A percentile compares a stretch with the other conserved stretches of the same genome.
Evolutionary conservation across 2,888 invertebrate species (phyloP).

Genomic region (Diadegma fenestrale): DNA sequence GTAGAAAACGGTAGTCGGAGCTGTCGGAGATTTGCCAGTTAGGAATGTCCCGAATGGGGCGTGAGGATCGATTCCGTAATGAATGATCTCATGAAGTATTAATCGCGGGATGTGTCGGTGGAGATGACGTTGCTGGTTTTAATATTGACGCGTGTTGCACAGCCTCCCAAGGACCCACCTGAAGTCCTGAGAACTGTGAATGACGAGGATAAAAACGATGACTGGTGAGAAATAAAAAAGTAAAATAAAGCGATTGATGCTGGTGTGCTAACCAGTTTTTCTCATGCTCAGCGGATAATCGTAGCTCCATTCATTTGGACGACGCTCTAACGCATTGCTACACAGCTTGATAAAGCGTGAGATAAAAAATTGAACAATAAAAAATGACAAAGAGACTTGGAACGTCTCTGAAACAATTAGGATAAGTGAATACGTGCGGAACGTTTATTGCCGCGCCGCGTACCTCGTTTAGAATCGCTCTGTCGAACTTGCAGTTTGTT

Average conservation of each 20-base stretch:
- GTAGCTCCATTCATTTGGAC: constrained; percentile 11
- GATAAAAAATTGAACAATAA: no score
- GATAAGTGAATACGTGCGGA: constrained; percentile 52
- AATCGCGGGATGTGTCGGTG: constrained; percentile 60
- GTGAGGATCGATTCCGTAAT: constrained; percentile 55
- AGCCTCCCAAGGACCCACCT: constrained; percentile 46
- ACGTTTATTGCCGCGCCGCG: constrained; percentile 35
- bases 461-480: constrained; percentile 51
- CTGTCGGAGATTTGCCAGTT: constrained; percentile 64
- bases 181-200: constrained; percentile 60
- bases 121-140: constrained; percentile 78
- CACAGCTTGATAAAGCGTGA: no score
- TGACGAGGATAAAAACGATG: constrained; percentile 72
- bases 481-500: constrained; percentile 24
- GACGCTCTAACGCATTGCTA: no score
- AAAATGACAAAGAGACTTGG: neutral
- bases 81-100: constrained; percentile 74
- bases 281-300: constrained; percentile 12
- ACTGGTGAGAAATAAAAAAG: constrained; percentile 71
- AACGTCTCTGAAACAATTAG: constrained; percentile 43
- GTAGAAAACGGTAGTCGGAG: constrained; percentile 64
- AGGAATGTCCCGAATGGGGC: constrained; percentile 68
- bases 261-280: constrained; percentile 30
- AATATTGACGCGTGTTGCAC: constrained; percentile 73
- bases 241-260: neutral